Conservation (phyloP, 2,888 invertebrate species). For the Amphipoea lucens region DNA sequence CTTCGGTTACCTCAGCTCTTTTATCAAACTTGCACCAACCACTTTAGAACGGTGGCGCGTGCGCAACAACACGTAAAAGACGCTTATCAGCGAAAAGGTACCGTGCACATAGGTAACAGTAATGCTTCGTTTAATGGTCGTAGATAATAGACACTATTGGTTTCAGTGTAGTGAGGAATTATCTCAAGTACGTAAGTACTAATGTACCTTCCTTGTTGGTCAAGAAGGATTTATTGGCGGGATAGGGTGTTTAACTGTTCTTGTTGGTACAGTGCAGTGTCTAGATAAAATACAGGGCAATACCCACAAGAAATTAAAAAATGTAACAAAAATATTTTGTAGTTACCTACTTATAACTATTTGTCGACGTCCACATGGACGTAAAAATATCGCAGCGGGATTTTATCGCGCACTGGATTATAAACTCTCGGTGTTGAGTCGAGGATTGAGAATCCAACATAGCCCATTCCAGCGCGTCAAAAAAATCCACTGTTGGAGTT, state of each 20-base stretch:
- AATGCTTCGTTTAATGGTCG: constrained; percentile 71
- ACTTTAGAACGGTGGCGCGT: constrained; percentile 66
- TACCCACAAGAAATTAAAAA: too few relatives aligned
- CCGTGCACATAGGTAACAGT: constrained; percentile 72
- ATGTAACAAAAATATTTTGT: too few relatives aligned
- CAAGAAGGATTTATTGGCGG: constrained; percentile 38
- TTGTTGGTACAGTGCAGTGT: neutral
- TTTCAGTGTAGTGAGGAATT: constrained; percentile 21
- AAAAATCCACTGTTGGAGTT: too few relatives aligned
- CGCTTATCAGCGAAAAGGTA: constrained; percentile 71
- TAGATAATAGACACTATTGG: constrained; percentile 61
- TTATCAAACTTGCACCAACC: constrained; percentile 52
- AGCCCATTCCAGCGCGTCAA: too few relatives aligned
- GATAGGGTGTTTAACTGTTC: neutral
- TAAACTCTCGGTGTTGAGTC: too few relatives aligned
- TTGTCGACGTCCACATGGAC: too few relatives aligned
- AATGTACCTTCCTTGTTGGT: constrained; percentile 20
- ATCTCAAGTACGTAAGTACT: constrained; percentile 31
- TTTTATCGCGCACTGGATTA: too few relatives aligned
- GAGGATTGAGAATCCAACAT: too few relatives aligned
- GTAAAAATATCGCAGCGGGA: too few relatives aligned
- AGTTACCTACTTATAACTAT: too few relatives aligned
- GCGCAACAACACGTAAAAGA: constrained; percentile 69
- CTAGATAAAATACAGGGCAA: too few relatives aligned
- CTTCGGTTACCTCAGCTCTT: neutral